phyloP scores from a whole-genome alignment of 2,797 vertebrate genomes.

The Halcyon chelicuti region DNA sequence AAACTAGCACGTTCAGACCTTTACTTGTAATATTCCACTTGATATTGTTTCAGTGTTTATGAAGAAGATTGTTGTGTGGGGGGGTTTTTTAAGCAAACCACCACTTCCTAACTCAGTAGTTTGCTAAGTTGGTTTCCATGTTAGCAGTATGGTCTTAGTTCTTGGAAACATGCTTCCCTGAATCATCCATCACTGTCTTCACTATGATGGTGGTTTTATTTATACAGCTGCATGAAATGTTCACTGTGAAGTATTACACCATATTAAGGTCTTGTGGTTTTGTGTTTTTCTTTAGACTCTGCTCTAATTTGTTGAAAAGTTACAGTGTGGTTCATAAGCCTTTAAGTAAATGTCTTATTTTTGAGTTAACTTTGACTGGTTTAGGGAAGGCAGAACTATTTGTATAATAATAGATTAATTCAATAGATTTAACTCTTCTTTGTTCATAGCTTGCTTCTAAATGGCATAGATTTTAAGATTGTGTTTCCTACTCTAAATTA shows the following conservation, averaged over 20 bases:
- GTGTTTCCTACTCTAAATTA: not conserved
- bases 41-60: not conserved
- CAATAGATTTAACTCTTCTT: not conserved
- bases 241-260: not conserved
- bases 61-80: not conserved
- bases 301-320: not conserved
- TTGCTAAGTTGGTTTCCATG: not conserved
- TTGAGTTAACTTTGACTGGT: not conserved
- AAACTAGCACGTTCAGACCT: not conserved
- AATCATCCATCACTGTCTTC: slow-evolving; percentile 28
- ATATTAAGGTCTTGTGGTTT: not conserved
- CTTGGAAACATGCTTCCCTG: not conserved
- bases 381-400: not conserved
- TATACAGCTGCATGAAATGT: slow-evolving; percentile 6
- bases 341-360: not conserved
- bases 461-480: not conserved
- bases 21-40: not conserved
- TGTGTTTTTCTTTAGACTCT: not conserved
- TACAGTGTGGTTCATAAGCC: not conserved
- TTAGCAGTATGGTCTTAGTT: not conserved
- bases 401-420: not conserved
- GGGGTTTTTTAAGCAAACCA: not conserved
- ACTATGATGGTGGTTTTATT: not conserved
- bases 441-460: not conserved
- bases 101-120: not conserved